Percentiles rank a stretch among this genome's conserved stretches.
These are phyloP conservation scores for Haemorhous mexicanus DNA, from an alignment of 2,113 vertebrate genomes.

Conservation along the genomic window DNA sequence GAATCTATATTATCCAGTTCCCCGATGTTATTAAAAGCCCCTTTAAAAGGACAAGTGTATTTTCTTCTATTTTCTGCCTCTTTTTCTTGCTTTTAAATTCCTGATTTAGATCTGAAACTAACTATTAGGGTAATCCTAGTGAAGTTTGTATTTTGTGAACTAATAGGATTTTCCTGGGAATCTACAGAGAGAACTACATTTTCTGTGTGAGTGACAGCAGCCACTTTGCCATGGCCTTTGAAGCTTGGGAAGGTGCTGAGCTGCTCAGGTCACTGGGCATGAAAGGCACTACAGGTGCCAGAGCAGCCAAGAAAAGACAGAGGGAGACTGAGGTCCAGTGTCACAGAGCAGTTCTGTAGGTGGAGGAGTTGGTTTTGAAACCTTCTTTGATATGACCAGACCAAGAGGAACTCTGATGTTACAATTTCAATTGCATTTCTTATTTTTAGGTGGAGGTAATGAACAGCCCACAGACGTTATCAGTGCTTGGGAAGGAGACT, in stretches of 20 bases:
- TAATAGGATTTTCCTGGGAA: not conserved
- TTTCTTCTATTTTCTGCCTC: not conserved
- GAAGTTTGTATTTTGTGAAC: not conserved
- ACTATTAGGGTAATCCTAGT: not conserved
- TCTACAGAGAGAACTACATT: not conserved
- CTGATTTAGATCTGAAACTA: not conserved
- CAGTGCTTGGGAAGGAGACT: conserved; percentile 41
- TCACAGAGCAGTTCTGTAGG: not conserved
- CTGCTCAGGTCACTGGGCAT: not conserved
- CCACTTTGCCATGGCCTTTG: not conserved
- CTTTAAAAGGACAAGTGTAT: not conserved
- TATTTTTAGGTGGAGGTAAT: conserved; percentile 22
- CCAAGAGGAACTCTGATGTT: not conserved
- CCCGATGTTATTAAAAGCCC: not conserved
- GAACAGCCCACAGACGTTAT: not conserved
- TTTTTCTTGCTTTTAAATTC: not conserved
- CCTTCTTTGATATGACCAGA: not conserved
- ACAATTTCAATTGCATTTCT: not conserved
- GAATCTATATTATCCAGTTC: not conserved
- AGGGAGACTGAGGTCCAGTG: not conserved
- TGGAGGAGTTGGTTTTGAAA: not conserved
- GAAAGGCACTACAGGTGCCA: not conserved
- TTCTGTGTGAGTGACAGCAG: not conserved
- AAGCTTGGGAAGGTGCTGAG: not conserved
- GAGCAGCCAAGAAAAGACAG: not conserved